Base-by-base conservation (phyloP, 2,888 invertebrate genomes). In the Drosophila buzzatii region DNA sequence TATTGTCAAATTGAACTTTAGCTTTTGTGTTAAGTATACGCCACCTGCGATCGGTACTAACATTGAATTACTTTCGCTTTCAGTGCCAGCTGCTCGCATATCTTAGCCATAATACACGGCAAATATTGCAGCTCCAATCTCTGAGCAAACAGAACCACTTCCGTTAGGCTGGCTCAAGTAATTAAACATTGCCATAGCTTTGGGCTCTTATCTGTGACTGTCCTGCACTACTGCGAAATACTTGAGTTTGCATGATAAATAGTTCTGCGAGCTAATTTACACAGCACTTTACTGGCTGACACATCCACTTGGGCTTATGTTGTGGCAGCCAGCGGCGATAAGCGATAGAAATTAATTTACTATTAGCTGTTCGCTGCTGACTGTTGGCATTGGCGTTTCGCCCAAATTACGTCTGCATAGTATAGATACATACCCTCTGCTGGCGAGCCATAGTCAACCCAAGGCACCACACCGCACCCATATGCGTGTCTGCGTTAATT, bases 261-360 rank as follows among this genome's bases (percentile, higher is more conserved):
- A 87, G 85, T 79, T 69, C 66, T 73, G 76, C 74, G 53, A 78
- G 85, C 80, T 74, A 90, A 90, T 87, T 90, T 87, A 89, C 89
- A 86, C 87, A 90, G 89, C 86, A 88, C 89, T 85, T 85, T 76
- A 67, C 78, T 76, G 78, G 73, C 85, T 84, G 84, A 86, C 84
- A 84, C 85, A 87, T 81, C 51, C 83, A 80, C 59, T 68, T 64
- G 58, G 72, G 64, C 56, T 53, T 53, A 53, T 78, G 69, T 73
- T 69, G 58, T 76, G 61, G 75, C 70, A 79, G 79, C 65, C 62
- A 75, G 52, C 56, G 78, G 86, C 76, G 84, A 89, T 84, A 84
- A 89, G 89, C 76, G 65, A 44, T 51, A 61, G 75, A 81, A 85
- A 89, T 86, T 89, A 86, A 86, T 90, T 89, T 89, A 90, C 90